These are phyloP conservation scores for Sycophila texana DNA, from an alignment of 2,888 invertebrate species.

Conservation along the genomic window DNA sequence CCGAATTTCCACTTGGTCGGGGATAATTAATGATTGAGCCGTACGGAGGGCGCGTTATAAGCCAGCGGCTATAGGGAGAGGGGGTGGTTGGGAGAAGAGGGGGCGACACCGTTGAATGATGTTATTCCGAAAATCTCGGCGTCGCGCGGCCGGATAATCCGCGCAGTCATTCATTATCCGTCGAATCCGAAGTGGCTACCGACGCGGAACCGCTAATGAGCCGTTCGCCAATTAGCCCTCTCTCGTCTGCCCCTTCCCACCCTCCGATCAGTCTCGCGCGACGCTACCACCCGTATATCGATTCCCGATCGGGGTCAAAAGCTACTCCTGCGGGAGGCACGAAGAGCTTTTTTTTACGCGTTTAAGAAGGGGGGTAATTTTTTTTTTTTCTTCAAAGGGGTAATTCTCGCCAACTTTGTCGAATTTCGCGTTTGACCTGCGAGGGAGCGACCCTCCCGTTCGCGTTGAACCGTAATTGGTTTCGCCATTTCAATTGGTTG, in stretches of 20 bases:
- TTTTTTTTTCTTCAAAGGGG: no score
- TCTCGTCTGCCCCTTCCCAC: not conserved
- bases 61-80: not conserved
- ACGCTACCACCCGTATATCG: conserved; percentile 18
- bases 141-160: conserved; percentile 29
- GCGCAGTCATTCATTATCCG: conserved; percentile 55
- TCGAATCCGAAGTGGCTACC: conserved; percentile 42
- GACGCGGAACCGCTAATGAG: conserved; percentile 55
- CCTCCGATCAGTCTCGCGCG: not conserved
- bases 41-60: not conserved
- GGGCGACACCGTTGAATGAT: conserved; percentile 23
- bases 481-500: no score
- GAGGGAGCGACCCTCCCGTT: no score
- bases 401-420: no score
- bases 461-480: no score
- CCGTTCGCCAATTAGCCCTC: conserved; percentile 51
- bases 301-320: conserved; percentile 48
- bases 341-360: not conserved
- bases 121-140: conserved; percentile 41
- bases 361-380: no score
- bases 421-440: no score
- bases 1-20: conserved; percentile 27
- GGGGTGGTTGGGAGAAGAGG: no score
- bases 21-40: conserved; percentile 42
- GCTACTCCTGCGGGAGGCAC: conserved; percentile 9